A percentile compares a stretch with the other conserved stretches of the same genome.
Conservation (phyloP, 2,113 vertebrate genomes). For the Pteruthius melanotis region DNA sequence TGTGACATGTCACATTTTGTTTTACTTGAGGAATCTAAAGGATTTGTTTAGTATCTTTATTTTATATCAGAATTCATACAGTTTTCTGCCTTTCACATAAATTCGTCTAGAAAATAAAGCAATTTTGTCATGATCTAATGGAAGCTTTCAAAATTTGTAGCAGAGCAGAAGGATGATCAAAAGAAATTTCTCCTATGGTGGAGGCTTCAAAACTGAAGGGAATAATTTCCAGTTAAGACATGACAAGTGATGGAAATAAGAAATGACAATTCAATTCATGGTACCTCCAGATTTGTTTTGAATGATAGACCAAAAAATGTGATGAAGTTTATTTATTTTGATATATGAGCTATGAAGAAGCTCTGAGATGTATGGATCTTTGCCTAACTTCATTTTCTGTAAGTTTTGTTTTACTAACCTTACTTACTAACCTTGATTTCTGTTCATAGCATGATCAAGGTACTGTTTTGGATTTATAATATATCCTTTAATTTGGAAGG, state of each 20-base stretch:
- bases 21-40: neutral
- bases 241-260: conserved; percentile 21
- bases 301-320: neutral
- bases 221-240: conserved; percentile 37
- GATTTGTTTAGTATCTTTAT: neutral
- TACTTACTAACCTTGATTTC: neutral
- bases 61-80: neutral
- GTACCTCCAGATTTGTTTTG: neutral
- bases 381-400: neutral
- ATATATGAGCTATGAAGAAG: neutral
- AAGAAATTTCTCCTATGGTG: conserved; percentile 11
- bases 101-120: conserved; percentile 28
- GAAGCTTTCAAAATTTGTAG: conserved; percentile 34
- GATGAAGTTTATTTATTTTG: neutral
- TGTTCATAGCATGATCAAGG: neutral
- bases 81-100: conserved; percentile 6
- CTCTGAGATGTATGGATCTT: neutral
- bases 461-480: neutral
- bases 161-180: conserved; percentile 14
- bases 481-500: neutral
- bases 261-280: conserved; percentile 13
- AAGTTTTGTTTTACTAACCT: neutral
- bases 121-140: conserved; percentile 53
- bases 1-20: neutral
- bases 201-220: neutral